These are phyloP conservation scores for Syngnathus rostellatus DNA, from an alignment of 2,797 vertebrate genomes.

Conservation along the genomic window DNA sequence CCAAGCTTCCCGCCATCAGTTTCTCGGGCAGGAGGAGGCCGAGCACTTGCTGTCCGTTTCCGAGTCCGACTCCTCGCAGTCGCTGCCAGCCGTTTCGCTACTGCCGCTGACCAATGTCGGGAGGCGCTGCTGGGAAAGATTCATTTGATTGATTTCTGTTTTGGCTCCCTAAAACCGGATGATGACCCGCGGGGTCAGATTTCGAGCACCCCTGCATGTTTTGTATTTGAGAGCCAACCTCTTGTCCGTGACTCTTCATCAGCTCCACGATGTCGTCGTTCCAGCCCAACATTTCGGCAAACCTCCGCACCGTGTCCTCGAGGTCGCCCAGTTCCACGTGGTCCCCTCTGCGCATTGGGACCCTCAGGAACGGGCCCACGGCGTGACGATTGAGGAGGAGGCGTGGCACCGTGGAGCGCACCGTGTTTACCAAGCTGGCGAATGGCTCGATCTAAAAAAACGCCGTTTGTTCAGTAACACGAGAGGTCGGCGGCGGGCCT, in stretches of 20 bases:
- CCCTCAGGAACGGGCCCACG: slow-evolving; percentile 68
- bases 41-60: slow-evolving; percentile 66
- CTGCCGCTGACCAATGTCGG: slow-evolving; percentile 14
- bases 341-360: slow-evolving; percentile 60
- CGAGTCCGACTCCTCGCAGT: slow-evolving; percentile 55
- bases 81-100: slow-evolving; percentile 20
- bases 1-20: slow-evolving; percentile 37
- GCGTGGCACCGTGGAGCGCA: slow-evolving; percentile 66
- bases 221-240: slow-evolving; percentile 30
- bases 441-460: slow-evolving; percentile 71
- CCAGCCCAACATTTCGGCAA: slow-evolving; percentile 69
- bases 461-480: not conserved
- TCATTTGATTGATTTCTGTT: not conserved
- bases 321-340: slow-evolving; percentile 70
- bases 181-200: not conserved
- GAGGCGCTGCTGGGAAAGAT: slow-evolving; percentile 26
- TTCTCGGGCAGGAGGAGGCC: slow-evolving; percentile 47
- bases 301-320: slow-evolving; percentile 53
- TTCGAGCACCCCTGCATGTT: not conserved
- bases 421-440: slow-evolving; percentile 72
- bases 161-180: too few species aligned
- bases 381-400: slow-evolving; percentile 70
- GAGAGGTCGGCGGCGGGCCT: not conserved
- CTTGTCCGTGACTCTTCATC: slow-evolving; percentile 56
- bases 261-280: slow-evolving; percentile 62